Percentiles rank a stretch among this genome's conserved stretches.
These are phyloP conservation scores for Ciconia stormi DNA, from an alignment of 2,113 vertebrate genomes.

Conservation along the genomic window DNA sequence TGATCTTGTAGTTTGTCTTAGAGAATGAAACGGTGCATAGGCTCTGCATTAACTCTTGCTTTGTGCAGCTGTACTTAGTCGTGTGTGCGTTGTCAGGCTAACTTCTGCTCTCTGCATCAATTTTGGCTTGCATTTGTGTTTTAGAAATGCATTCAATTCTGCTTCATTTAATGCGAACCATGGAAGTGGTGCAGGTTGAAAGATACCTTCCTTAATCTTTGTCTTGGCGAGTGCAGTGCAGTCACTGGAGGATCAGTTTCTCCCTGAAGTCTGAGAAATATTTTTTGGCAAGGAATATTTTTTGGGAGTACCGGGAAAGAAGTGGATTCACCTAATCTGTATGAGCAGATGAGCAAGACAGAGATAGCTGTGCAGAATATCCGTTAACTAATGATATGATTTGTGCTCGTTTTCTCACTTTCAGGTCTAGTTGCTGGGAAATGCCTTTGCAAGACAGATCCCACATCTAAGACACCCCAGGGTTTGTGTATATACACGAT, in stretches of 20 bases:
- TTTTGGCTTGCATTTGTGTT: not conserved
- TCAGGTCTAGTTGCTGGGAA: not conserved
- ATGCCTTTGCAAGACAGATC: not conserved
- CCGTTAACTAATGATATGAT: not conserved
- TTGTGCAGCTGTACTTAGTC: not conserved
- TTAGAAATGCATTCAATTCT: not conserved
- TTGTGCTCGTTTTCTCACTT: not conserved
- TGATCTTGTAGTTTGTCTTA: not conserved
- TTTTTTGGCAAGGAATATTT: not conserved
- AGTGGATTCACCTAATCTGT: not conserved
- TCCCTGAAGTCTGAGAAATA: not conserved
- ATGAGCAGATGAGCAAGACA: not conserved
- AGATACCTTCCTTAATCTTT: not conserved
- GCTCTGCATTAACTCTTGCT: not conserved
- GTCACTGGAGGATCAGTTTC: fast-evolving
- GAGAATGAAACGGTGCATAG: fast-evolving
- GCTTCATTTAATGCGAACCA: not conserved
- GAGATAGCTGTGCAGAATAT: not conserved
- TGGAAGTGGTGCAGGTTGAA: fast-evolving
- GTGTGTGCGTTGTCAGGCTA: fast-evolving
- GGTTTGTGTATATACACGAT: fast-evolving
- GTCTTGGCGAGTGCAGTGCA: fast-evolving
- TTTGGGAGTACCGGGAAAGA: not conserved
- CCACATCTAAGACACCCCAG: not conserved
- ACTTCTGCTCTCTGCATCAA: not conserved